A percentile compares a stretch with the other conserved stretches of the same genome.
These are phyloP conservation scores for Halcyon leucocephala DNA, from an alignment of 2,797 vertebrate species.

Conservation along the genomic window DNA sequence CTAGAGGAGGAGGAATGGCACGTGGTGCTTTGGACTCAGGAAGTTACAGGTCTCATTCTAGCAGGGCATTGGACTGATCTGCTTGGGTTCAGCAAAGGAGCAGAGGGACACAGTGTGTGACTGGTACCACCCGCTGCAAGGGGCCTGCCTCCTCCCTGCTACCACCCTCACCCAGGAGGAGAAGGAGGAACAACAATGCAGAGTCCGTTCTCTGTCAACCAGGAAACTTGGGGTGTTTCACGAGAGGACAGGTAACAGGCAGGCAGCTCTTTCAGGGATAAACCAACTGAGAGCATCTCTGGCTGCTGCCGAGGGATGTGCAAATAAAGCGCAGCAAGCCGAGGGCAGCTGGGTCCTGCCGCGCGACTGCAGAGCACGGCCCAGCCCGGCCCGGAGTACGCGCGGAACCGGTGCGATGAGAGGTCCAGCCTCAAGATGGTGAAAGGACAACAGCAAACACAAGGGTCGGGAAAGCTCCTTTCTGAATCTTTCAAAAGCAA, in stretches of 20 bases:
- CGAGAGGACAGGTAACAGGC: background rate
- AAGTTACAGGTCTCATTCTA: background rate
- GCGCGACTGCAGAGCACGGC: background rate
- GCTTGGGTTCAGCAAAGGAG: background rate
- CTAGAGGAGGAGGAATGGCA: background rate
- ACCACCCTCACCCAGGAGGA: background rate
- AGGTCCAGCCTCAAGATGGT: constrained; percentile 38
- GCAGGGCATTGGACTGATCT: background rate
- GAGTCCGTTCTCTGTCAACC: background rate
- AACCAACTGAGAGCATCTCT: background rate
- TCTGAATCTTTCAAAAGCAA: background rate
- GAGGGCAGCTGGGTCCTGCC: background rate
- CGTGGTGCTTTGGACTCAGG: background rate
- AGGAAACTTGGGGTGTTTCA: background rate
- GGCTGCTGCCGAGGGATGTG: background rate
- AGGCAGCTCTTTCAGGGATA: background rate
- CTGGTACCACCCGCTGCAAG: background rate
- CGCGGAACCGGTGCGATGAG: background rate
- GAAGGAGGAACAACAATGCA: background rate
- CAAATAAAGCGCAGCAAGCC: background rate
- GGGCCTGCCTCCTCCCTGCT: background rate
- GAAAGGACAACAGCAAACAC: constrained; percentile 8
- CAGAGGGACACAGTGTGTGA: background rate
- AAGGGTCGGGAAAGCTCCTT: background rate
- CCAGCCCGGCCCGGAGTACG: background rate